These are phyloP conservation scores for Catharus minimus DNA, from an alignment of 2,113 vertebrate species.

Conservation along the genomic window DNA sequence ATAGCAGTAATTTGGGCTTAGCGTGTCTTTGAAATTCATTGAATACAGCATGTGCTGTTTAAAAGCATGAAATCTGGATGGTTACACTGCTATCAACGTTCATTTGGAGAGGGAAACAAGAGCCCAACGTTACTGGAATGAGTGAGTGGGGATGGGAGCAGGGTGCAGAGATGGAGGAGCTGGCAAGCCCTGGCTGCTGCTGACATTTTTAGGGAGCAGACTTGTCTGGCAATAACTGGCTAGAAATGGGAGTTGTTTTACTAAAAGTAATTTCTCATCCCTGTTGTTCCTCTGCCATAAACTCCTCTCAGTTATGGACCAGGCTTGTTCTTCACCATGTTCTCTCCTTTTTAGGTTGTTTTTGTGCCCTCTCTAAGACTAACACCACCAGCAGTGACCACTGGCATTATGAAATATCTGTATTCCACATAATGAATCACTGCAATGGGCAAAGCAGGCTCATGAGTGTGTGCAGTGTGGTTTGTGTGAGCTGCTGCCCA, in stretches of 20 bases:
- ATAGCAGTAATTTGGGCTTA: conserved; percentile 70
- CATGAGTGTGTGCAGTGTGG: fast-evolving
- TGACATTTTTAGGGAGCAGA: neutral
- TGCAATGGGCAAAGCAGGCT: fast-evolving
- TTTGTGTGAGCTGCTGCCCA: neutral
- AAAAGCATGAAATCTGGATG: conserved; percentile 67
- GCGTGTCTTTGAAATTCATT: conserved; percentile 73
- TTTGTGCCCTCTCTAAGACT: neutral
- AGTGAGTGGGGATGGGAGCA: neutral
- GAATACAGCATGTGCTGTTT: conserved; percentile 63
- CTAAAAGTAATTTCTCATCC: neutral
- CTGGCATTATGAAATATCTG: neutral
- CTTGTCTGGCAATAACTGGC: neutral
- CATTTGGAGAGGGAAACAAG: neutral
- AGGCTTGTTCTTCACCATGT: neutral
- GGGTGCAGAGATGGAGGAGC: fast-evolving
- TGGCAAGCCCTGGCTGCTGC: neutral
- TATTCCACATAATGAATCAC: neutral
- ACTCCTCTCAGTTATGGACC: neutral
- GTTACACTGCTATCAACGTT: conserved; percentile 55
- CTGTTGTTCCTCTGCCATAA: neutral
- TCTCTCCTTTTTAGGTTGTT: neutral
- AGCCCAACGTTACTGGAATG: neutral
- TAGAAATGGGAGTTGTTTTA: neutral
- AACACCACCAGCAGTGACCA: neutral